phyloP scores from a whole-genome alignment of 2,797 vertebrate genomes.

The Glossophaga mutica region DNA sequence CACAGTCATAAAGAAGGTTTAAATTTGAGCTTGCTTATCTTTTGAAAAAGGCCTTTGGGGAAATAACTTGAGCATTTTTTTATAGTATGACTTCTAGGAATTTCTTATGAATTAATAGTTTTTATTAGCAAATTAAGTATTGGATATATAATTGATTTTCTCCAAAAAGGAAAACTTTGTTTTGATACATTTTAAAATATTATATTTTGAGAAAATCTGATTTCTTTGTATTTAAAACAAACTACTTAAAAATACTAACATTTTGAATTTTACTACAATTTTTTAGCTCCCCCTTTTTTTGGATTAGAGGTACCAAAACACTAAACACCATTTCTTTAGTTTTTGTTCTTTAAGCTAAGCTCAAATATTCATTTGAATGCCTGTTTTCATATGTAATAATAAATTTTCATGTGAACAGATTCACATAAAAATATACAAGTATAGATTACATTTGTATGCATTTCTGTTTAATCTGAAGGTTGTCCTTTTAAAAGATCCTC shows the following conservation, averaged over 20 bases:
- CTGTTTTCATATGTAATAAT: neutral
- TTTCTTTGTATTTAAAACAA: slow-evolving; percentile 29
- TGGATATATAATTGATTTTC: slow-evolving; percentile 50
- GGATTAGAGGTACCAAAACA: neutral
- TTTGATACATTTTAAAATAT: slow-evolving; percentile 40
- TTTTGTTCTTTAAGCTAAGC: slow-evolving; percentile 3
- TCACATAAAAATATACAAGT: neutral
- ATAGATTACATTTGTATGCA: slow-evolving; percentile 12
- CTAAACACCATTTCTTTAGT: neutral
- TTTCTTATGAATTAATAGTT: slow-evolving; percentile 46
- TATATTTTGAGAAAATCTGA: slow-evolving; percentile 5
- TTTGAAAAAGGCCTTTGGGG: slow-evolving; percentile 41
- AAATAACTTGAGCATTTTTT: slow-evolving; percentile 39
- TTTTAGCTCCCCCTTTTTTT: neutral
- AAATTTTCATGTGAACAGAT: slow-evolving; percentile 15
- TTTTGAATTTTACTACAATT: slow-evolving; percentile 28
- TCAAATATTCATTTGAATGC: slow-evolving; percentile 41
- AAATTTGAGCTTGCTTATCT: slow-evolving; percentile 53
- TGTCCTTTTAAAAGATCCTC: neutral
- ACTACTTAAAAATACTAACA: slow-evolving; percentile 39
- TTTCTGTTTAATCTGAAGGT: slow-evolving; percentile 49
- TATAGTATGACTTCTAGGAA: slow-evolving; percentile 40
- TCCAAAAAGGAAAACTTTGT: slow-evolving; percentile 42
- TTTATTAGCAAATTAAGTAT: slow-evolving; percentile 62
- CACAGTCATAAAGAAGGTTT: slow-evolving; percentile 54